Base-by-base conservation (phyloP, 2,888 invertebrate genomes). In the Leucoptera coffeella region DNA sequence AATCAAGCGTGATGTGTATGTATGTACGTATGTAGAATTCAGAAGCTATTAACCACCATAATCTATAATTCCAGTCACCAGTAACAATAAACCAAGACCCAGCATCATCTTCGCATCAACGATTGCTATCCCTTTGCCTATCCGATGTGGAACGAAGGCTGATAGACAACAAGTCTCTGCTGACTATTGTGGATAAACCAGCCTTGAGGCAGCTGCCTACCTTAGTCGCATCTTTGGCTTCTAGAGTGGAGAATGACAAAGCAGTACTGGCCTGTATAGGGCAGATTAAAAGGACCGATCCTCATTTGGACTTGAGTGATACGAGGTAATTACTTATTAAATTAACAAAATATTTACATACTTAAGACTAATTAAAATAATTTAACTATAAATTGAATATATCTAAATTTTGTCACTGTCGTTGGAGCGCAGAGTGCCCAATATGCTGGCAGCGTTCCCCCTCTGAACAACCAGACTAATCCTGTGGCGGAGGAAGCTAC, bases 221-320 rank as follows among this genome's bases (percentile, higher is more conserved):
- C 2, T 67, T 92, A 32, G 75, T 80, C 21, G 73, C 79, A 22
- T 74, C 79, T 36, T 67, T 93, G 21, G 80, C 84, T 24, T 77
- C 82, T 13, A 74, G 93, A 34, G 90, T 93, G 23, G 89, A 93
- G 50, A 85, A 85, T 46, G 93, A 93, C 64, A 93, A 94, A 55
- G 88, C 91, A 30, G 88, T 88, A 27, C 61, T 94, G 32, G 77
- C 79, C 19, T 80, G 80, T 37, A 75, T 82, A 20, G 80, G 82
- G 0, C 81, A 81, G 44, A 73, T 82, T 26, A 81, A 79, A 45
- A 64, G 73, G 32, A 72, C 78, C 26, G 80, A 81, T 29, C 71
- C 76, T 0, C 50, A 60, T 0, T 56, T 80, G 41, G 75, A 80
- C 4, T 65, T 80, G 29, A 74, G 78, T 27, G 83, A 77, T 37